These are phyloP conservation scores for Electrophaes corylata DNA, from an alignment of 2,888 invertebrate genomes.

Conservation along the genomic window DNA sequence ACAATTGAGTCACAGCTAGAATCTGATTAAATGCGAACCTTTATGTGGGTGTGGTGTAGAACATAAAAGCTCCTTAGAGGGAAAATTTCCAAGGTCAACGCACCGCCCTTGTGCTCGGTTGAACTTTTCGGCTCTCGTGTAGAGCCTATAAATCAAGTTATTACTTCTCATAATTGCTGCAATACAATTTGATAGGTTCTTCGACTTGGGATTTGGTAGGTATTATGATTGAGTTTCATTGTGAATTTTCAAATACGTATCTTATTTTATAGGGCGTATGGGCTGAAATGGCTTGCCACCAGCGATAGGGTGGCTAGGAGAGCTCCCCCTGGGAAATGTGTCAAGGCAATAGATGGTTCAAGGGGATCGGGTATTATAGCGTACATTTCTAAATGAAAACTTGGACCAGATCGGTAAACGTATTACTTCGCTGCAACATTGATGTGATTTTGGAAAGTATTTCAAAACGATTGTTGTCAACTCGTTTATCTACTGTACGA, in stretches of 20 bases:
- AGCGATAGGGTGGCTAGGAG: slow-evolving; percentile 26
- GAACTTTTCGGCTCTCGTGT: slow-evolving; percentile 16
- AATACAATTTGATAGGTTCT: slow-evolving; percentile 22
- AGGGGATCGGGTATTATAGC: slow-evolving; percentile 47
- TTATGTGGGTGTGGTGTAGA: slow-evolving; percentile 20
- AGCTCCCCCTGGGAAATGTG: slow-evolving; percentile 52
- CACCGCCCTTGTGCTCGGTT: slow-evolving; percentile 24
- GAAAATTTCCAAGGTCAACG: slow-evolving; percentile 35
- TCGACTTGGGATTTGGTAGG: slow-evolving; percentile 19
- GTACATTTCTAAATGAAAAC: slow-evolving; percentile 38
- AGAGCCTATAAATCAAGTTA: slow-evolving; percentile 12
- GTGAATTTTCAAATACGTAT: slow-evolving; percentile 13
- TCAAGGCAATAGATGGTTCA: slow-evolving; percentile 65
- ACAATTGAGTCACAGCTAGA: slow-evolving; percentile 25
- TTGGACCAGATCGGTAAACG: slow-evolving; percentile 46
- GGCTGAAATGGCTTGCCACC: slow-evolving; percentile 40
- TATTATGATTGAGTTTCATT: slow-evolving; percentile 22
- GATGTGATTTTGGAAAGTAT: slow-evolving; percentile 16
- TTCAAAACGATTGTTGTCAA: slow-evolving; percentile 13
- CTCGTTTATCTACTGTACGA: neutral
- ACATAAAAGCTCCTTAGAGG: slow-evolving; percentile 16
- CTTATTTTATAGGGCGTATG: slow-evolving; percentile 41
- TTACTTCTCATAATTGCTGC: slow-evolving; percentile 16
- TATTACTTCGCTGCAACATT: slow-evolving; percentile 17
- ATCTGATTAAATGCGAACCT: slow-evolving; percentile 37